phyloP scores from a whole-genome alignment of 53 echinoderm and acorn worm species.

The Luidia sarsii region DNA sequence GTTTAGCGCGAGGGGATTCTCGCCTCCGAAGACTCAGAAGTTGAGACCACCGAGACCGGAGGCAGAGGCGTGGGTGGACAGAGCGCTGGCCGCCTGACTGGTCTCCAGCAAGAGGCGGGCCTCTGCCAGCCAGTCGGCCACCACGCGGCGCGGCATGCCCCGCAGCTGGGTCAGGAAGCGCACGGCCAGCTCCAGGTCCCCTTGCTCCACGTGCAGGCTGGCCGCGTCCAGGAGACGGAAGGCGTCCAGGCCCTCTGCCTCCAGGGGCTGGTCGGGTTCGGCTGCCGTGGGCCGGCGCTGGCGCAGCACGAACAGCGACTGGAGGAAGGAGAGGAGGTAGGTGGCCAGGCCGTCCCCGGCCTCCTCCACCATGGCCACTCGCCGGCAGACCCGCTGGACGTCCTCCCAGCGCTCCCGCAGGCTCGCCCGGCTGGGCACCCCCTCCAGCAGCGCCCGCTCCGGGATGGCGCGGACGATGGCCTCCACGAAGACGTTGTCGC shows the following conservation, averaged over 20 bases:
- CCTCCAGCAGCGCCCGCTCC: conserved; percentile 74
- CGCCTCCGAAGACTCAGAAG: conserved; percentile 70
- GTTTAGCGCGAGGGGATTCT: no score
- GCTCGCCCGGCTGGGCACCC: conserved; percentile 77
- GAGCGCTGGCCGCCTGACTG: conserved; percentile 79
- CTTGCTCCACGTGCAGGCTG: conserved; percentile 75
- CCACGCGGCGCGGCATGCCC: conserved; percentile 89
- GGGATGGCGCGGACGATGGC: conserved; percentile 75
- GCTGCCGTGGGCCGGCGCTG: conserved; percentile 52
- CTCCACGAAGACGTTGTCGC: conserved; percentile 73
- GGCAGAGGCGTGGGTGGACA: conserved; percentile 91
- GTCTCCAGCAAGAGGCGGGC: conserved; percentile 91
- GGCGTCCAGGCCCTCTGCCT: conserved; percentile 64
- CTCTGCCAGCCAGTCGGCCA: conserved; percentile 89
- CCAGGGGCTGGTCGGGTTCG: conserved; percentile 65
- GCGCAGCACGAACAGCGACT: conserved; percentile 81
- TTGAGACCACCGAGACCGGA: conserved; percentile 82
- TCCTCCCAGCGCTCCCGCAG: conserved; percentile 85
- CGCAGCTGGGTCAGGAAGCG: conserved; percentile 84
- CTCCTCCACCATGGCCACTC: conserved; percentile 88
- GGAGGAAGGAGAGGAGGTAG: conserved; percentile 89
- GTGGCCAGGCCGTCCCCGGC: conserved; percentile 69
- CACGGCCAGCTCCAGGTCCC: conserved; percentile 90
- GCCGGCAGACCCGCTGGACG: conserved; percentile 69
- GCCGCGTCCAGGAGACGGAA: conserved; percentile 84